Conservation (phyloP, 2,888 invertebrate species). For the Tiphia femorata region DNA sequence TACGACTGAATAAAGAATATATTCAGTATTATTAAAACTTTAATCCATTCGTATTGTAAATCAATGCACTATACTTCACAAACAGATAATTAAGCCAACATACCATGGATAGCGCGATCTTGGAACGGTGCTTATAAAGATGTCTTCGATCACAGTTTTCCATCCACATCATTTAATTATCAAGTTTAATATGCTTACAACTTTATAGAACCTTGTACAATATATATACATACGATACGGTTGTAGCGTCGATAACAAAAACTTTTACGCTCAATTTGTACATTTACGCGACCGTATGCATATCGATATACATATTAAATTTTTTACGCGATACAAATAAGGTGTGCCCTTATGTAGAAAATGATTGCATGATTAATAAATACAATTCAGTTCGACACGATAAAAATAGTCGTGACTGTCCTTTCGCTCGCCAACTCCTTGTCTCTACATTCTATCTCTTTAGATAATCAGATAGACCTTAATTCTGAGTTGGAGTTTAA, state of each 20-base stretch:
- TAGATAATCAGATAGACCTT: no score
- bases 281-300: no score
- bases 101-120: no score
- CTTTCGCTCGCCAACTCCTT: not conserved
- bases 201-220: not conserved
- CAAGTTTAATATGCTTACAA: constrained; percentile 20
- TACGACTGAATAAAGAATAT: no score
- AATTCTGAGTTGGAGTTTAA: no score
- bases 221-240: not conserved
- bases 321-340: not conserved
- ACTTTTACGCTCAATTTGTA: not conserved
- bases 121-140: no score
- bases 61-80: no score
- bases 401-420: not conserved
- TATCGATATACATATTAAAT: not conserved
- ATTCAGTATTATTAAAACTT: no score
- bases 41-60: no score
- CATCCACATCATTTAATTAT: constrained; percentile 45
- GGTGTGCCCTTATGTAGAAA: not conserved
- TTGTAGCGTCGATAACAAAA: not conserved
- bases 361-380: not conserved
- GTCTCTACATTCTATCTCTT: not conserved
- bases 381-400: not conserved
- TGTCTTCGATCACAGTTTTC: no score
- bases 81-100: no score